Evolutionary conservation across 2,113 vertebrate genomes (phyloP), one percentile per base, ranked within the genome.

Genomic region (Catharus bicknelli): DNA sequence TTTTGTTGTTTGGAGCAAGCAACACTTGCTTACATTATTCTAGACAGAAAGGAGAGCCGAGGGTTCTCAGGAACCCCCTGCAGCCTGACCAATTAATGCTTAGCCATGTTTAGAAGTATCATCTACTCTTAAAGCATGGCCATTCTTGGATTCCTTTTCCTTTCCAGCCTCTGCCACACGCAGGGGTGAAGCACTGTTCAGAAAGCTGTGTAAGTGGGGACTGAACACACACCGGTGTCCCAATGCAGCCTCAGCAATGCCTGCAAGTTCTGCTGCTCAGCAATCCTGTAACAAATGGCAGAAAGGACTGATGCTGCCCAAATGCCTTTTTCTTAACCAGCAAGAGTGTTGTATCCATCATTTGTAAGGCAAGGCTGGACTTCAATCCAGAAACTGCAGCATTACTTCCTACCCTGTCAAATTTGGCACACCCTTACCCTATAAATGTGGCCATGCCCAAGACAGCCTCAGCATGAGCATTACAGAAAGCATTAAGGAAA

Each of bases 181-280:
- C 22, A 72, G 17, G 8, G 70, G 25, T 10, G 3, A 45, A 93
- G 58, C 10, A 48, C 14, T 30, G 9, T 2, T 45, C 2, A 11
- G 54, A 81, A 81, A 83, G 61, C 27, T 48, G 48, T 4, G 2
- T 29, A 68, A 73, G 77, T 17, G 30, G 26, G 58, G 73, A 53
- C 20, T 19, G 22, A 55, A 50, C 13, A 42, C 3, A 74, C 23
- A 75, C 6, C 3, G 1, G 17, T 5, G 20, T 19, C 43, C 0
- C 0, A 61, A 57, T 7, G 62, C n/a, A 86, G 66, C 48, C 47
- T 43, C 83, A 63, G 55, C 80, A 95, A 51, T 0, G 0, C 0
- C 1, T 29, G 13, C 36, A 57, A 53, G 58, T 38, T 90, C 22
- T 86, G 58, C 45, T 2, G 4, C 43, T 58, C 53, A 55, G 50